Base-by-base conservation (phyloP, 92 coral and sea anemone species). In the Porites lobata region DNA sequence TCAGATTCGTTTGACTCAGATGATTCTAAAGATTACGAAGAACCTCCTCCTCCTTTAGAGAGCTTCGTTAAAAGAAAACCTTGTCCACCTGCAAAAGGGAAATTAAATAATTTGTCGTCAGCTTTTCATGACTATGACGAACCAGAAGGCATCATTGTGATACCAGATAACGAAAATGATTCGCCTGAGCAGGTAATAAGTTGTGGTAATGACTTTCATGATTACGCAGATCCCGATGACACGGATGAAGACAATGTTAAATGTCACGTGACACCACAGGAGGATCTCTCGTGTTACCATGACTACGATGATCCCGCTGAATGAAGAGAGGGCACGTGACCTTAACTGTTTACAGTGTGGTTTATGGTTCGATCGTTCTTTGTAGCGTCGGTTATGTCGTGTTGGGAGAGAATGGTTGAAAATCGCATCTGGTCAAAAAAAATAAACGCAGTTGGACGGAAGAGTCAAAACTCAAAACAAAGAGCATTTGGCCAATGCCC, bases 71-170 rank as follows among this genome's bases (percentile, higher is more conserved):
- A 75, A 63, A 12, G 11, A 65, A 84, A 51, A 29, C 63, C 14
- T 52, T 15, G 56, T 20, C 4, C 32, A 8, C 61, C 63, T 7
- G 8, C n/a, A 17, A 73, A 53, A 65, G 50, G 62, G 62, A 19
- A 50, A 50, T 58, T 84, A 74, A 84, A 84, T 43, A 43, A 75
- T 63, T 75, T 75, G 32, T 84, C 87, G n/a, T 72, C 81, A 43
- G 87, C 50, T 4, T 20, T 73, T 8, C 56, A 84, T n/a, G 87
- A 84, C 54, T 84, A 84, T 73, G 87, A 84, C 53, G 87, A 84
- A 64, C 87, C 87, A 47, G 87, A 74, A 15, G 87, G 80, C 12
- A 24, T 84, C 22, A 84, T 84, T 6, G 80, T 73, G 22, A 17
- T 84, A 74, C 64, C 87, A 43, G 76, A 77, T 56, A 29, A 77